Conservation (phyloP, 2,888 invertebrate species). For the Formica aserva region DNA sequence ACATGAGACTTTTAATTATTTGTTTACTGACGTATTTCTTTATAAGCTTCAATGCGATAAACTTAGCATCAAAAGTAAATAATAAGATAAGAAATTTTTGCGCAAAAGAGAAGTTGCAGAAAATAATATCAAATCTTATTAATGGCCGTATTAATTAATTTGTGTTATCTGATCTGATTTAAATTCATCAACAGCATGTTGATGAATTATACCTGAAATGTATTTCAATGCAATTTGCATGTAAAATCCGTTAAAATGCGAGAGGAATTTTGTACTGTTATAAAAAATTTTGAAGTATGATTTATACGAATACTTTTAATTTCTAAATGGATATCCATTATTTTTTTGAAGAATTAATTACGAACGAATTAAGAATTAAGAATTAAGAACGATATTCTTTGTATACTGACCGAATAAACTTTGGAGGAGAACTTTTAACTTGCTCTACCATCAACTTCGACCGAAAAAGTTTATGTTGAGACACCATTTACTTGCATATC, state of each 20-base stretch:
- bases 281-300: not conserved
- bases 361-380: not conserved
- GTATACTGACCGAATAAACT: not conserved
- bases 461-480: slow-evolving; percentile 14
- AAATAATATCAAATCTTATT: not conserved
- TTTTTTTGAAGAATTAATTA: not conserved
- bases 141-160: not conserved
- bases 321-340: not conserved
- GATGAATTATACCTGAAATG: not conserved
- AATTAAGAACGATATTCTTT: not conserved
- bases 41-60: not conserved
- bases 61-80: not conserved
- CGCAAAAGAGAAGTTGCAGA: not conserved
- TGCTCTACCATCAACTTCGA: slow-evolving; percentile 4
- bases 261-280: not conserved
- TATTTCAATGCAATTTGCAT: not conserved
- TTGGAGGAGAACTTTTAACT: not conserved
- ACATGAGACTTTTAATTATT: not conserved
- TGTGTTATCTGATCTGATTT: not conserved
- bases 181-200: not conserved
- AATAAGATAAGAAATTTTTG: not conserved
- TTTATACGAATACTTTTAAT: not conserved
- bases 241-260: not conserved
- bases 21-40: not conserved
- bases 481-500: slow-evolving; percentile 62